Evolutionary conservation across 2,888 invertebrate species (phyloP), one percentile per base, ranked within the genome.

Genomic region (Cheiracanthium punctorium): DNA sequence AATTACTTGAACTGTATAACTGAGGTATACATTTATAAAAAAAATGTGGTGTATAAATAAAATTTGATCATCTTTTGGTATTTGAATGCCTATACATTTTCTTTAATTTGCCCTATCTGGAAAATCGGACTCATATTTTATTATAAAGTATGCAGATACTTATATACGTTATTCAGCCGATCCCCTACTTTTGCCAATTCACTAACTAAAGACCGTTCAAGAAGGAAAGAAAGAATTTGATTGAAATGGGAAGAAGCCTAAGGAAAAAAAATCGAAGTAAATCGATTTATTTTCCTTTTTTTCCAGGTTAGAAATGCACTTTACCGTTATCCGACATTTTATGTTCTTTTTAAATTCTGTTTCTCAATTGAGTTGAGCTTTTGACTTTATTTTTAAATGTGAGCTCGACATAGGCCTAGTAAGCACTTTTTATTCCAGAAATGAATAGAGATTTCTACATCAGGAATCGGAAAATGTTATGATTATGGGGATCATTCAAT

Each of bases 201-300:
- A 37, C 37, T 12, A 12, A 37, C 37, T 12, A 37, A 12, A 12
- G 12, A 37, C 5, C 37, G 17, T 17, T 17, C 8, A 17, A 37
- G 17, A 48, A 48, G 7, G 67, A 65, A 67, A 41, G 67, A 76
- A 67, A 41, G 41, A 17, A 76, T 76, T 76, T 41, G 76, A 76
- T 67, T 76, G 76, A 76, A 65, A 76, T 41, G 43, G 65, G 65
- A 76, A 64, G 43, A 52, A 41, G 37, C 67, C 65, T 41, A 76
- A 67, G 24, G 37, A 76, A 37, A 29, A 67, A 67, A 8, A 37
- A 37, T 5, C 7, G 17, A 24, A 33, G 17, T 10, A 33, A 69
- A 33, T 37, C 32, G 52, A 77, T 77, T 69, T 32, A 77, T 77
- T 77, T 32, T 41, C 37, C 5, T 67, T 20, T 41, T 29, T 20